Percentiles rank a stretch among this genome's conserved stretches.
Conservation (phyloP, 2,797 vertebrate species). For the Smutsia temminckii region DNA sequence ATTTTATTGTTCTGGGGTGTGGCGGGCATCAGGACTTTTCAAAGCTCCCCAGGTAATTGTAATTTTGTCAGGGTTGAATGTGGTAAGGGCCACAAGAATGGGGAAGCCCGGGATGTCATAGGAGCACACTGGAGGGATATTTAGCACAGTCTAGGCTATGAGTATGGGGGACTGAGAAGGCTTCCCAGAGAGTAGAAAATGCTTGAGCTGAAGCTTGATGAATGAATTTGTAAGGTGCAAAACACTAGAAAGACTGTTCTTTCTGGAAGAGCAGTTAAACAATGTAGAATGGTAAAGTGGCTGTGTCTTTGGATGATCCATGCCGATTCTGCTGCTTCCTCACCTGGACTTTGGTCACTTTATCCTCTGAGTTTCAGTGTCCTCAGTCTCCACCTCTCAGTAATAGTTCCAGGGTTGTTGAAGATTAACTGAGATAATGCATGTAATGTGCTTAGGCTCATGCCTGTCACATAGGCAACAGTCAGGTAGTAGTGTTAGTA, state of each 20-base stretch:
- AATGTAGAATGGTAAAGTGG: background rate
- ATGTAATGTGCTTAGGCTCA: background rate
- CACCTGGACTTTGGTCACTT: background rate
- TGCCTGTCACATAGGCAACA: background rate
- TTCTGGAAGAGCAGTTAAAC: constrained; percentile 1
- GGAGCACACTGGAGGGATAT: background rate
- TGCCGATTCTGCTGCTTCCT: background rate
- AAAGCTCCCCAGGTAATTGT: constrained; percentile 26
- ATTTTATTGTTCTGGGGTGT: constrained; percentile 14
- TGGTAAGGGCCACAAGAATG: background rate
- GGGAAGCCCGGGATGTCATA: background rate
- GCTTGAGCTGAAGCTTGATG: constrained; percentile 11
- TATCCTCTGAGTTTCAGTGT: constrained; percentile 13
- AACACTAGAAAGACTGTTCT: background rate
- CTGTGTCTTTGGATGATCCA: background rate
- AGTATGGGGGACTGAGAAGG: background rate
- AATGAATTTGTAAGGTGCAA: background rate
- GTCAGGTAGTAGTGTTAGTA: background rate
- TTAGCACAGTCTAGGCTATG: background rate
- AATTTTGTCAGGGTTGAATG: background rate
- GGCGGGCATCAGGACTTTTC: constrained; percentile 11
- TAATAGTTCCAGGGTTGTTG: background rate
- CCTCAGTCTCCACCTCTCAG: background rate
- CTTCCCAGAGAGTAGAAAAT: background rate
- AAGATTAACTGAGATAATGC: background rate